Evolutionary conservation across 1,140 invertebrate genomes (phyloP), one percentile per base, ranked within the genome.

Genomic region (Diabrotica virgifera): DNA sequence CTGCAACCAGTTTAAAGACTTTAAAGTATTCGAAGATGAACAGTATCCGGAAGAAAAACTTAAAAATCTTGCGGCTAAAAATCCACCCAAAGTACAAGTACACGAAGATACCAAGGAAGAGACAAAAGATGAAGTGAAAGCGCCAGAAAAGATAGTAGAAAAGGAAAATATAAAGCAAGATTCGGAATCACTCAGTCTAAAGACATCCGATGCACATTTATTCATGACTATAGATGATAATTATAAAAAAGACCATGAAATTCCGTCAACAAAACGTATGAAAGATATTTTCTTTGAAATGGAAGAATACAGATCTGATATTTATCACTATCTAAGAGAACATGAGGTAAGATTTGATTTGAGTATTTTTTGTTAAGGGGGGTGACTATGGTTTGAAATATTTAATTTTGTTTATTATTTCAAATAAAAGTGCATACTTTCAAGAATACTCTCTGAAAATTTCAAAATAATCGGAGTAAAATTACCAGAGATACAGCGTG

Each of bases 271-370:
- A 64, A 66, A 70, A 60, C 62, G 60, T 64, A 46, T 46, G 77
- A 79, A 72, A 66, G 78, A 74, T 62, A 68, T 83, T 76, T 86
- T 87, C 71, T 89, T 87, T 13, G 86, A 88, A 77, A 82, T 89
- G 68, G 86, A 85, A 62, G 89, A 93, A 74, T 95, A 95, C 80
- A 85, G 89, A 67, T 85, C 88, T 65, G 90, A 93, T 67, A 94
- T 95, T 69, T 94, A 93, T 77, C 80, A 85, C 65, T 94, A 95
- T 80, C 85, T 95, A 79, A 83, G 85, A 70, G 80, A 85, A 66
- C 84, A 90, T 73, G 93, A 95, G 86, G 90, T 92, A 81, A 46
- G n/a, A 5, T 46, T 59, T 5, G 69, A 56, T 65, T 35, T 66
- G 52, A 36, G 54, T 55, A 37, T 24, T 40, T n/a, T 59, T 56